Evolutionary conservation across 1,140 invertebrate species (phyloP).

Genomic region (Atta texana): DNA sequence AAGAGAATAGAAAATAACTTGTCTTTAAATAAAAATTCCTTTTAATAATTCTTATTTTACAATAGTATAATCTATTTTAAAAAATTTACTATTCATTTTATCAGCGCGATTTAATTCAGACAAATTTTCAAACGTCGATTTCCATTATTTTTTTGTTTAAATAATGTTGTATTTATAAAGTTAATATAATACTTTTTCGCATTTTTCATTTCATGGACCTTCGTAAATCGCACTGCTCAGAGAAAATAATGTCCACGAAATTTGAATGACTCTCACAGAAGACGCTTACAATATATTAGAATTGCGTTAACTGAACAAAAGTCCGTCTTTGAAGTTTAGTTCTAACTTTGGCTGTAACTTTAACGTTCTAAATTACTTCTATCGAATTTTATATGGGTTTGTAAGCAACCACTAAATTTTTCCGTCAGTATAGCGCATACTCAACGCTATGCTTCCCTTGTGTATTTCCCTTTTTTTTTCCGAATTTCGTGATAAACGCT

Average conservation of each 20-base stretch:
- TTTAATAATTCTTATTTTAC: background rate
- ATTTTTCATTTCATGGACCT: background rate
- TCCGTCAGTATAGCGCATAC: background rate
- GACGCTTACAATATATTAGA: constrained; percentile 1
- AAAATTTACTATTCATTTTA: background rate
- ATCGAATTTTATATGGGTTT: constrained; percentile 39
- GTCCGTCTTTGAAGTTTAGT: constrained; percentile 3
- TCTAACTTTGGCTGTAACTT: constrained; percentile 30
- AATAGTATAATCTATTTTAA: background rate
- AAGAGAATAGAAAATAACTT: background rate
- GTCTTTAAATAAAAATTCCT: background rate
- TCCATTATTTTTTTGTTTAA: background rate
- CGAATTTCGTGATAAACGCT: constrained; percentile 63
- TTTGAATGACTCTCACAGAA: background rate
- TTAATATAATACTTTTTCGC: background rate
- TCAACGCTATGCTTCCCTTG: constrained; percentile 14
- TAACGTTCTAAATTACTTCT: constrained; percentile 17
- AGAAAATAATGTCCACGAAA: background rate
- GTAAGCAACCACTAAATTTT: constrained; percentile 41
- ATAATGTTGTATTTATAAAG: constrained; percentile 18
- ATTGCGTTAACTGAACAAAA: constrained; percentile 32
- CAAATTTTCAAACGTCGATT: background rate
- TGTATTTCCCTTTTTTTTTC: constrained; percentile 25
- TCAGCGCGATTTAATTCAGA: background rate
- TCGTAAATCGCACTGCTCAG: background rate